phyloP scores from a whole-genome alignment of 2,797 vertebrate genomes.

The Sphenopsis melanotis region DNA sequence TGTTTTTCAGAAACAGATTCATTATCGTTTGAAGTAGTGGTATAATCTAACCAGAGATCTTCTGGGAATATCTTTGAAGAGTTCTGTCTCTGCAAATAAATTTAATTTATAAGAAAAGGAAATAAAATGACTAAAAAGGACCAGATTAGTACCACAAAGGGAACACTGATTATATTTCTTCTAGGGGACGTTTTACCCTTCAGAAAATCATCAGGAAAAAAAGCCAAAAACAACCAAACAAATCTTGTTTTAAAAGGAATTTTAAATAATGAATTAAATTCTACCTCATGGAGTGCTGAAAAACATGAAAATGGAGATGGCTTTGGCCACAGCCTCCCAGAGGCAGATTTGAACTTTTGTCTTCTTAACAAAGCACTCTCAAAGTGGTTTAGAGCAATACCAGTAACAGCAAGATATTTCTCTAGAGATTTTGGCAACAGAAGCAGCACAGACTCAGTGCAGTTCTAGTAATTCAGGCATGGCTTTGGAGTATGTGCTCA shows the following conservation, averaged over 20 bases:
- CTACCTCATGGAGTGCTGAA: not conserved
- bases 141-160: not conserved
- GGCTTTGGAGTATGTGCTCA: not conserved
- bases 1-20: constrained; percentile 57
- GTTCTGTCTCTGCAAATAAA: constrained; percentile 35
- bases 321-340: not conserved
- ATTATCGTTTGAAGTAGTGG: constrained; percentile 49
- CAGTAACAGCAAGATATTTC: not conserved
- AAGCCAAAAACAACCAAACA: accelerated
- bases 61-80: constrained; percentile 55
- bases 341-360: not conserved
- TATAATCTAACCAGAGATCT: constrained; percentile 57
- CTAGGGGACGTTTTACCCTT: constrained; percentile 31
- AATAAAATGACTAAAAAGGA: constrained; percentile 22
- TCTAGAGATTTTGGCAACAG: not conserved
- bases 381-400: not conserved
- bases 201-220: not conserved
- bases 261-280: not conserved
- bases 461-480: not conserved
- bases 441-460: not conserved
- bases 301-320: not conserved
- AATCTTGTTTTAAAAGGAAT: not conserved
- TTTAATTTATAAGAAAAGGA: constrained; percentile 38
- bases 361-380: constrained; percentile 23
- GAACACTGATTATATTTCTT: not conserved